Conservation (phyloP, 2,888 invertebrate species). For the Leucophenga montana region DNA sequence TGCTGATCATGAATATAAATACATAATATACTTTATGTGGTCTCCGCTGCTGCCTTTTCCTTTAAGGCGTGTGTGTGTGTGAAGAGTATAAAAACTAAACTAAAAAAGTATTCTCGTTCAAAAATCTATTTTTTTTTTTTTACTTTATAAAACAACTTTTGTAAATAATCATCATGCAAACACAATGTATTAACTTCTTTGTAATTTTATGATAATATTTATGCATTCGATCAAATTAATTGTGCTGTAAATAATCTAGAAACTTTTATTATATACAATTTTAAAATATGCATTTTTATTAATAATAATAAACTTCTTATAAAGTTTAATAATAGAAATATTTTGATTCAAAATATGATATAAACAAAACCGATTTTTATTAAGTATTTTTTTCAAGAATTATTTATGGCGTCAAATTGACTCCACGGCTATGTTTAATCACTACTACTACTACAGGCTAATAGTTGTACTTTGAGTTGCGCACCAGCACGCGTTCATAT, state of each 20-base stretch:
- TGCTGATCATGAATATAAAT: too few relatives aligned
- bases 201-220: neutral
- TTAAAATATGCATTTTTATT: too few relatives aligned
- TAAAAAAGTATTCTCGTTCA: neutral
- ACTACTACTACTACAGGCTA: neutral
- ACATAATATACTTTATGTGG: too few relatives aligned
- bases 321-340: neutral
- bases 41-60: too few relatives aligned
- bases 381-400: neutral
- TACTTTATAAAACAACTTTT: too few relatives aligned
- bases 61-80: too few relatives aligned
- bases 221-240: neutral
- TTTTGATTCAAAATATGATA: neutral
- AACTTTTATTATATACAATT: too few relatives aligned
- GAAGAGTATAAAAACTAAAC: neutral
- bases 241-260: too few relatives aligned
- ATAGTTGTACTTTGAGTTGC: constrained; percentile 16
- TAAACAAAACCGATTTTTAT: neutral
- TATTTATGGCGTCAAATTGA: constrained; percentile 2
- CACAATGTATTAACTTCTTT: neutral
- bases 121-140: too few relatives aligned
- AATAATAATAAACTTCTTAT: neutral
- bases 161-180: too few relatives aligned
- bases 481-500: constrained; percentile 73
- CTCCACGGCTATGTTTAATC: neutral